Conservation (phyloP, 2,113 vertebrate genomes). For the Eupsittula cactorum region DNA sequence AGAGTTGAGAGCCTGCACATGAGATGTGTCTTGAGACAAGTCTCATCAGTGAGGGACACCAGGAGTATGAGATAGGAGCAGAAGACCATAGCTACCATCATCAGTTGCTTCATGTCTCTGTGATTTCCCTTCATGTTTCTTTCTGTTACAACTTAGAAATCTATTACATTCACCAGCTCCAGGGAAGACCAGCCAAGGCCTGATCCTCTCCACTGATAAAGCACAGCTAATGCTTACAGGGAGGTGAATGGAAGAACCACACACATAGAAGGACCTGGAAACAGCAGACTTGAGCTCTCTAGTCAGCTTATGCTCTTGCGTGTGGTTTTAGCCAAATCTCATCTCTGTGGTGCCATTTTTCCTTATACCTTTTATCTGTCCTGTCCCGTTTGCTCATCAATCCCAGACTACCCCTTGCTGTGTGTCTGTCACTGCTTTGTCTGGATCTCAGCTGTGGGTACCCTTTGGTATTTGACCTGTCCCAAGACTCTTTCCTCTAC, state of each 20-base stretch:
- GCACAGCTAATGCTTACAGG: not conserved
- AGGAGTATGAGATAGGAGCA: not conserved
- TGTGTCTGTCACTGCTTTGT: not conserved
- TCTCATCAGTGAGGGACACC: not conserved
- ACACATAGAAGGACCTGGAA: not conserved
- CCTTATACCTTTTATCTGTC: not conserved
- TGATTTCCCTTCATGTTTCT: not conserved
- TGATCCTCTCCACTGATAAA: not conserved
- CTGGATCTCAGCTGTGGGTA: not conserved
- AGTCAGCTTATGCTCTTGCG: not conserved
- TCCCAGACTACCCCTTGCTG: not conserved
- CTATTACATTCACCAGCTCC: not conserved
- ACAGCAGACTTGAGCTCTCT: not conserved
- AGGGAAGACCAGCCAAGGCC: fast-evolving
- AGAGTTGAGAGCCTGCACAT: not conserved
- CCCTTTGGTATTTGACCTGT: not conserved
- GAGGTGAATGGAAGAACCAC: not conserved
- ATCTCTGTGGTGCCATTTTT: not conserved
- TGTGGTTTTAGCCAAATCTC: not conserved
- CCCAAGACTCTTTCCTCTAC: not conserved
- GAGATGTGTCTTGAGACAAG: not conserved
- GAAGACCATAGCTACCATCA: not conserved
- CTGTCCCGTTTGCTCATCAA: not conserved
- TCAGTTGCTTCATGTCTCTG: not conserved
- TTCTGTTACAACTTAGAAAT: not conserved